phyloP scores from a whole-genome alignment of 2,888 invertebrate genomes.

The Diogma glabrata region DNA sequence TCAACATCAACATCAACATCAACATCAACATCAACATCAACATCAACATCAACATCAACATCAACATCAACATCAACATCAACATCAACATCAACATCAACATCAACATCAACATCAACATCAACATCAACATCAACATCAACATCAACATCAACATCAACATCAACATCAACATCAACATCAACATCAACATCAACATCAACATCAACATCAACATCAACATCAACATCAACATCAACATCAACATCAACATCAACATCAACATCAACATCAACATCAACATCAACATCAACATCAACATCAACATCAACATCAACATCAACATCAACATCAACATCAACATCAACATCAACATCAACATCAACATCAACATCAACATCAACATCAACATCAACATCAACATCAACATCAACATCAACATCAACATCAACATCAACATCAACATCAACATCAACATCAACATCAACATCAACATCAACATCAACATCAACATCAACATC shows the following conservation, averaged over 20 bases:
- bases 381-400: slow-evolving; percentile 12
- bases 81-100: slow-evolving; percentile 12
- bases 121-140: slow-evolving; percentile 12
- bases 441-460: slow-evolving; percentile 12
- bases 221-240: slow-evolving; percentile 12
- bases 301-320: slow-evolving; percentile 6
- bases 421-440: slow-evolving; percentile 6
- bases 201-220: slow-evolving; percentile 12
- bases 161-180: slow-evolving; percentile 12
- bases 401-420: slow-evolving; percentile 12
- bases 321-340: slow-evolving; percentile 12
- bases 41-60: slow-evolving; percentile 12
- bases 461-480: slow-evolving; percentile 12
- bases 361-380: slow-evolving; percentile 12
- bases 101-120: slow-evolving; percentile 12
- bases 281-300: slow-evolving; percentile 12
- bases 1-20: slow-evolving; percentile 12
- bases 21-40: slow-evolving; percentile 12
- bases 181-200: slow-evolving; percentile 6
- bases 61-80: slow-evolving; percentile 6
- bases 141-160: slow-evolving; percentile 12
- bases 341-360: slow-evolving; percentile 12
- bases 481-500: slow-evolving; percentile 12
- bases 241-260: slow-evolving; percentile 12
- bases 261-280: slow-evolving; percentile 12